phyloP scores from a whole-genome alignment of 2,797 vertebrate genomes.

The Parauchenoglanis ngamensis region DNA sequence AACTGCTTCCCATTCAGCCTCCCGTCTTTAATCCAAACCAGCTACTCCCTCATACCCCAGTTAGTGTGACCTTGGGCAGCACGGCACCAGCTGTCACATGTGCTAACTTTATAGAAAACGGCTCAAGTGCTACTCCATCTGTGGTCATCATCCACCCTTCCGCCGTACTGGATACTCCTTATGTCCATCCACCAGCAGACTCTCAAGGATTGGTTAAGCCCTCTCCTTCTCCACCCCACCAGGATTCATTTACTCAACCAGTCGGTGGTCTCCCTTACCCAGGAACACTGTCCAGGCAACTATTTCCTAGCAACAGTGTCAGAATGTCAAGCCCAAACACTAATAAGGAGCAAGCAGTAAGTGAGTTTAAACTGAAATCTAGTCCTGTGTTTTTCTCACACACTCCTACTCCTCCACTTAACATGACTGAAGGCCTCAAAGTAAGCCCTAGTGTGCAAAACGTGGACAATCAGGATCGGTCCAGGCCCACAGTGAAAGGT shows the following conservation, averaged over 20 bases:
- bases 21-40: constrained; percentile 44
- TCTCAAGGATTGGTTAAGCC: constrained; percentile 30
- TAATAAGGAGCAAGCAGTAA: constrained; percentile 3
- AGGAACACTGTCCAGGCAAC: constrained; percentile 3
- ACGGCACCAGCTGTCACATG: neutral
- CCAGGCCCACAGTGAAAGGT: neutral
- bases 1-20: constrained; percentile 55
- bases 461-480: neutral
- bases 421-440: constrained; percentile 1
- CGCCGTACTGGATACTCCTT: constrained; percentile 27
- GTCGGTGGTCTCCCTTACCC: neutral
- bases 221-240: neutral
- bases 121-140: constrained; percentile 13
- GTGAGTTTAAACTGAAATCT: constrained; percentile 30
- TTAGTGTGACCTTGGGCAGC: constrained; percentile 15
- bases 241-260: constrained; percentile 23
- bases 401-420: constrained; percentile 34
- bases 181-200: neutral
- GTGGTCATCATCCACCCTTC: constrained; percentile 46
- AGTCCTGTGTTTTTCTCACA: constrained; percentile 41
- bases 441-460: neutral
- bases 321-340: constrained; percentile 1
- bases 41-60: constrained; percentile 38
- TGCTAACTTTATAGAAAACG: constrained; percentile 19
- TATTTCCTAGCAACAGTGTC: constrained; percentile 28